These are phyloP conservation scores for Smutsia gigantea DNA, from an alignment of 2,797 vertebrate species.

Conservation along the genomic window DNA sequence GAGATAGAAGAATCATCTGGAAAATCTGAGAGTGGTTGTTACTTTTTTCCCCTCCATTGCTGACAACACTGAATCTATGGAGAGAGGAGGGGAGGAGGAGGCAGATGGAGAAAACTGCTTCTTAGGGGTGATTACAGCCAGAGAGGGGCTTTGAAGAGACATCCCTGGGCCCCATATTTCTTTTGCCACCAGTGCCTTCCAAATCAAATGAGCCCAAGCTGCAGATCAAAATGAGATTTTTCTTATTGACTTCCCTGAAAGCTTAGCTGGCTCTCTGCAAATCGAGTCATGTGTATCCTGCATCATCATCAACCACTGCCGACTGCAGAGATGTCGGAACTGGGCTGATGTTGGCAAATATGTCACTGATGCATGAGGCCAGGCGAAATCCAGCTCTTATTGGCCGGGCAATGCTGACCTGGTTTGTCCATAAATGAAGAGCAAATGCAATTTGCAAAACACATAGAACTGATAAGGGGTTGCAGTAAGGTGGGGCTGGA, in stretches of 20 bases:
- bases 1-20: neutral
- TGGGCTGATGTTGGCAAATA: conserved; percentile 74
- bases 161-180: conserved; percentile 75
- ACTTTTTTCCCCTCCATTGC: neutral
- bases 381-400: conserved; percentile 77
- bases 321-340: conserved; percentile 51
- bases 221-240: conserved; percentile 82
- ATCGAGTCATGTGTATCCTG: conserved; percentile 65
- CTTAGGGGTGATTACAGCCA: conserved; percentile 64
- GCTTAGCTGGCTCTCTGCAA: conserved; percentile 75
- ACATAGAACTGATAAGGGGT: conserved; percentile 72
- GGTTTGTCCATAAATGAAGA: conserved; percentile 77
- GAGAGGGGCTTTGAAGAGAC: conserved; percentile 68
- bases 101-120: conserved; percentile 38
- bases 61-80: conserved; percentile 61
- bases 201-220: conserved; percentile 78
- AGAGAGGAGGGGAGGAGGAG: neutral
- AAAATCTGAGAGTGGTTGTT: neutral
- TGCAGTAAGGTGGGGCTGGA: conserved; percentile 64
- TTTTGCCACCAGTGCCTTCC: conserved; percentile 76
- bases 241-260: conserved; percentile 81
- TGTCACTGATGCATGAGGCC: conserved; percentile 80
- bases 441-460: conserved; percentile 75
- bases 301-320: conserved; percentile 52
- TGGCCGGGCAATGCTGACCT: conserved; percentile 73